Evolutionary conservation across 2,113 vertebrate species (phyloP).

Genomic region (Galeopterus variegatus): DNA sequence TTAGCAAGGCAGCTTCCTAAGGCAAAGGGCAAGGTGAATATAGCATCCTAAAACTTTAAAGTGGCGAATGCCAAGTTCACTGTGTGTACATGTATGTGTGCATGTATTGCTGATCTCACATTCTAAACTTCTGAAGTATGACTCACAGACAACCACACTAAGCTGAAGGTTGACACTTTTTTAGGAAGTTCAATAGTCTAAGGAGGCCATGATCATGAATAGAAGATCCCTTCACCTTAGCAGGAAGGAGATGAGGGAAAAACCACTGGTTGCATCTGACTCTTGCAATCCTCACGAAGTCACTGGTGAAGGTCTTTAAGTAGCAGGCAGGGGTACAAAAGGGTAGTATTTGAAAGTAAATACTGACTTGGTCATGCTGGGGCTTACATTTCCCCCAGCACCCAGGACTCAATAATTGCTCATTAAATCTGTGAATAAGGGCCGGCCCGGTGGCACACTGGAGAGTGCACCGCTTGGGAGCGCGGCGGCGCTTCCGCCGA

Average conservation of each 20-base stretch:
- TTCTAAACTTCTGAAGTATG: background rate
- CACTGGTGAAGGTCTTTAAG: background rate
- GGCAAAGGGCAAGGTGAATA: no score
- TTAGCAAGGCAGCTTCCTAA: background rate
- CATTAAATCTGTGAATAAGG: background rate
- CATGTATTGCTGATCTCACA: background rate
- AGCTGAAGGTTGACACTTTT: background rate
- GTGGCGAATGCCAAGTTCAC: background rate
- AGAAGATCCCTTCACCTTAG: background rate
- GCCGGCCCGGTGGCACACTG: no score
- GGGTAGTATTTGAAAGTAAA: no score
- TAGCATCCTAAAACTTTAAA: background rate
- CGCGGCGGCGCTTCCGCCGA: no score
- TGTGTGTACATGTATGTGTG: accelerated
- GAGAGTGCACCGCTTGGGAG: no score
- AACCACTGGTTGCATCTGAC: accelerated
- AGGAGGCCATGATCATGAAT: accelerated
- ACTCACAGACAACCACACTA: background rate
- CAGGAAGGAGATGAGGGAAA: background rate
- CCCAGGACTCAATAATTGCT: background rate
- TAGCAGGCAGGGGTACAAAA: accelerated
- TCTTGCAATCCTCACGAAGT: background rate
- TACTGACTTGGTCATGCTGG: accelerated
- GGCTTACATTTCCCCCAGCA: background rate
- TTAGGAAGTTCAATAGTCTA: background rate